phyloP scores from a whole-genome alignment of 2,888 invertebrate species.

The Anagyrus pseudococci region DNA sequence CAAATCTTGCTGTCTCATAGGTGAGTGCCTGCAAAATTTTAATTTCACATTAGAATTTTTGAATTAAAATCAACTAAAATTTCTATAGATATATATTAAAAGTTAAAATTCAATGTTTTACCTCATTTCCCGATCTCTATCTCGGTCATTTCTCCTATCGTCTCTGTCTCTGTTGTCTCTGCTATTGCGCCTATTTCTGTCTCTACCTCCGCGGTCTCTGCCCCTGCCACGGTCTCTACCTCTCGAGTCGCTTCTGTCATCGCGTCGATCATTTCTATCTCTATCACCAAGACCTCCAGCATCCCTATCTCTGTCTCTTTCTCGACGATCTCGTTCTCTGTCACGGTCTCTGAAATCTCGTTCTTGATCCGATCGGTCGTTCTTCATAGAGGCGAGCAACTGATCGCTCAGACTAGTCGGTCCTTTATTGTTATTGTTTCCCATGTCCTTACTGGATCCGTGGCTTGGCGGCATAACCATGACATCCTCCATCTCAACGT shows the following conservation, averaged over 20 bases:
- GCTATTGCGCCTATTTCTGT: constrained; percentile 49
- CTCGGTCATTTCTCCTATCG: constrained; percentile 54
- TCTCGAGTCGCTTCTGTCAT: constrained; percentile 25
- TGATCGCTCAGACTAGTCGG: constrained; percentile 60
- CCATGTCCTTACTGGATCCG: constrained; percentile 13
- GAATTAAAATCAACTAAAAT: background rate
- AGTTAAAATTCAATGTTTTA: constrained; percentile 4
- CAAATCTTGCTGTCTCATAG: constrained; percentile 48
- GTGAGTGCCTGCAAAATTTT: constrained; percentile 42
- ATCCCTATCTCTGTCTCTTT: constrained; percentile 52
- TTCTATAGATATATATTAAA: too few species aligned
- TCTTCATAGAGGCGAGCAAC: constrained; percentile 66
- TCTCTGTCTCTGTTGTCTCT: constrained; percentile 53
- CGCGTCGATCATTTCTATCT: constrained; percentile 52
- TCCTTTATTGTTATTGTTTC: constrained; percentile 43
- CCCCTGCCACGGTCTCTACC: constrained; percentile 43
- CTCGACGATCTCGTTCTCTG: constrained; percentile 52
- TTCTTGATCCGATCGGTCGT: constrained; percentile 46
- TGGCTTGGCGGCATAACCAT: constrained; percentile 54
- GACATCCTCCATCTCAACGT: constrained; percentile 76
- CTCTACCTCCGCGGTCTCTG: constrained; percentile 53
- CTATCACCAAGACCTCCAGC: constrained; percentile 50
- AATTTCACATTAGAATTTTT: constrained; percentile 28
- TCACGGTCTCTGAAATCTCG: constrained; percentile 47
- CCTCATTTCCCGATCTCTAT: constrained; percentile 43